Evolutionary conservation across 2,113 vertebrate species (phyloP), one percentile per base, ranked within the genome.

Genomic region (Xenus cinereus): DNA sequence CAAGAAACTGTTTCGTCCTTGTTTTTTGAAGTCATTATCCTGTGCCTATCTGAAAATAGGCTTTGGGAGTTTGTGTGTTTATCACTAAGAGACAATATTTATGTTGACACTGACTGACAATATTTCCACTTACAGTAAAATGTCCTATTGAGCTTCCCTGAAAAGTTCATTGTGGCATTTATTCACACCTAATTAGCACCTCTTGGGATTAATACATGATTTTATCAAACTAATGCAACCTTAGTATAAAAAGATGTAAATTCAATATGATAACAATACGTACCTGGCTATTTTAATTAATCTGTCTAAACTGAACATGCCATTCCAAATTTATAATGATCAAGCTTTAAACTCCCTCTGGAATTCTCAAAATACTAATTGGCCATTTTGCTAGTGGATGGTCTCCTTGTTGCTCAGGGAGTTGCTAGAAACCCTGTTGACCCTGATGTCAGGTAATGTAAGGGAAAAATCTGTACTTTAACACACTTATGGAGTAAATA

Each of bases 271-370:
- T 97, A 96, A 90, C 66, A 94, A 78, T 57, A 46, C 23, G 8
- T 98, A 98, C 95, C 93, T 97, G 92, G 77, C 78, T 98, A 91
- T 95, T 98, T 97, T 97, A 98, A 98, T 98, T 97, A 97, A 96
- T 98, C 90, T 97, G 75, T 95, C 94, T 96, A 96, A 98, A 96
- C 80, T 84, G 89, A 97, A 96, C 69, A 89, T 91, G 87, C 57
- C 94, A 94, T 90, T 97, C 97, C 87, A 97, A 89, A 97, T 97
- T 97, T 96, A 97, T 94, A 97, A 97, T 87, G 73, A 93, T 97
- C 95, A 97, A 95, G 84, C 72, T 94, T 95, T 95, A 73, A 82
- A 91, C 37, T 90, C 91, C 43, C 68, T 84, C 85, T 96, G 72
- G 84, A 97, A 95, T 93, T 96, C 66, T 95, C 66, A 88, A 89